Percentiles rank a stretch among this genome's conserved stretches.
Evolutionary conservation across 2,888 invertebrate species (phyloP).

Genomic region (Sipunculus nudus): DNA sequence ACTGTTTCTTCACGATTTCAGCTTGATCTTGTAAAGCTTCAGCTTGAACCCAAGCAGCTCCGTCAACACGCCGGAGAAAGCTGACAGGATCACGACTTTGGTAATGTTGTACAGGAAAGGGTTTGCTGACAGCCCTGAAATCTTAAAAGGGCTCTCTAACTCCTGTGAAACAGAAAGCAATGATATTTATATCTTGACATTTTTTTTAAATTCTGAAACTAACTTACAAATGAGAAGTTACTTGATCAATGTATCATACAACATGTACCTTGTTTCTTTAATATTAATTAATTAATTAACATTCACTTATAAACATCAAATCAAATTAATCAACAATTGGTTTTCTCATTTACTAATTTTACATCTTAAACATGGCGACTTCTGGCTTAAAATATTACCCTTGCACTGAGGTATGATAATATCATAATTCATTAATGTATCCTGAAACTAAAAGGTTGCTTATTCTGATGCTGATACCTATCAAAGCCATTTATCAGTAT

Average conservation of each 20-base stretch:
- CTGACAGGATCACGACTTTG: slow-evolving; percentile 93
- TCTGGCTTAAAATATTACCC: too few relatives aligned
- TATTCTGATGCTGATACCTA: too few relatives aligned
- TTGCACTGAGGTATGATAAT: too few relatives aligned
- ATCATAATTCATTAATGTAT: too few relatives aligned
- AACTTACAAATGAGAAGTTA: neutral
- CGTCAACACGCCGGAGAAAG: slow-evolving; percentile 94
- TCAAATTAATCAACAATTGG: too few relatives aligned
- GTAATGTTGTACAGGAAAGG: slow-evolving; percentile 95
- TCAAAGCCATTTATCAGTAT: too few relatives aligned
- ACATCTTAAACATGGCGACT: too few relatives aligned
- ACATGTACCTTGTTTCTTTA: too few relatives aligned
- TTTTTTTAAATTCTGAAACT: neutral
- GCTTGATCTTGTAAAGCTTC: slow-evolving; percentile 94
- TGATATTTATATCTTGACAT: neutral
- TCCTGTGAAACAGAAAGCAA: slow-evolving; percentile 75
- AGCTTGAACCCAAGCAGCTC: slow-evolving; percentile 96
- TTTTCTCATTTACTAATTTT: too few relatives aligned
- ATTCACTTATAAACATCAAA: too few relatives aligned
- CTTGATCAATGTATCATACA: neutral
- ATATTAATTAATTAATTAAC: too few relatives aligned
- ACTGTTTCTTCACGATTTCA: slow-evolving; percentile 35
- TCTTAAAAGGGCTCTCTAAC: slow-evolving; percentile 95
- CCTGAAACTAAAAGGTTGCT: too few relatives aligned
- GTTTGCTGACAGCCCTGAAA: slow-evolving; percentile 94